Conservation (phyloP, 1,140 invertebrate genomes). For the Centruroides sculpturatus region DNA sequence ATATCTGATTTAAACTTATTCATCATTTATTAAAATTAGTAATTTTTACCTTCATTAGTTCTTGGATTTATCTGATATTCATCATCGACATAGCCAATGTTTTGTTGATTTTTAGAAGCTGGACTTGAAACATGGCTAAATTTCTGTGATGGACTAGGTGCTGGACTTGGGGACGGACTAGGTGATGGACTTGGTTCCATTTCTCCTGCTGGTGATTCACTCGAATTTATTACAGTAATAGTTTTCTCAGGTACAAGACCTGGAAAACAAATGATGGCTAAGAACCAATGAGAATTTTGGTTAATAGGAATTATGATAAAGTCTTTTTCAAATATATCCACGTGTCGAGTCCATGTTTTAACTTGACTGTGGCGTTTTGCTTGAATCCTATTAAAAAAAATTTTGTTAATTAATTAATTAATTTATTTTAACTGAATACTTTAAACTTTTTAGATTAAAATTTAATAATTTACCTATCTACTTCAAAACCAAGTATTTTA, state of each 20-base stretch:
- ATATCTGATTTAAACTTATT: too few species aligned
- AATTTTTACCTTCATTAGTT: constrained; percentile 16
- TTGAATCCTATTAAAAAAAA: background rate
- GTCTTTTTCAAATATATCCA: constrained; percentile 93
- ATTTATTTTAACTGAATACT: background rate
- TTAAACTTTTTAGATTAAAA: too few species aligned
- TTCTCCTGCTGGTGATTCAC: constrained; percentile 14
- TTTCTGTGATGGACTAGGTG: background rate
- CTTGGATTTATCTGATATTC: constrained; percentile 37
- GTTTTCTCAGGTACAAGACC: constrained; percentile 42
- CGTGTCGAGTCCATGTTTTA: constrained; percentile 89
- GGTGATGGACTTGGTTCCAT: constrained; percentile 1
- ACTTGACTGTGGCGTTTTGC: constrained; percentile 67
- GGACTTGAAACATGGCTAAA: constrained; percentile 7
- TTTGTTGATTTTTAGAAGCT: background rate
- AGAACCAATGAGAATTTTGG: constrained; percentile 92
- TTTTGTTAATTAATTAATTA: constrained; percentile 5
- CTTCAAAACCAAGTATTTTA: too few species aligned
- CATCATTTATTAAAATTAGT: constrained; percentile 27
- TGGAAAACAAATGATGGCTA: constrained; percentile 92
- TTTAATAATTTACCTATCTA: too few species aligned
- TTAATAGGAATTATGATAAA: constrained; percentile 94
- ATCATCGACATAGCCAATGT: background rate
- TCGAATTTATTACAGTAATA: background rate
- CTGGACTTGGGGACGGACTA: constrained; percentile 2